phyloP scores from a whole-genome alignment of 2,797 vertebrate genomes.

The Parambassis ranga region DNA sequence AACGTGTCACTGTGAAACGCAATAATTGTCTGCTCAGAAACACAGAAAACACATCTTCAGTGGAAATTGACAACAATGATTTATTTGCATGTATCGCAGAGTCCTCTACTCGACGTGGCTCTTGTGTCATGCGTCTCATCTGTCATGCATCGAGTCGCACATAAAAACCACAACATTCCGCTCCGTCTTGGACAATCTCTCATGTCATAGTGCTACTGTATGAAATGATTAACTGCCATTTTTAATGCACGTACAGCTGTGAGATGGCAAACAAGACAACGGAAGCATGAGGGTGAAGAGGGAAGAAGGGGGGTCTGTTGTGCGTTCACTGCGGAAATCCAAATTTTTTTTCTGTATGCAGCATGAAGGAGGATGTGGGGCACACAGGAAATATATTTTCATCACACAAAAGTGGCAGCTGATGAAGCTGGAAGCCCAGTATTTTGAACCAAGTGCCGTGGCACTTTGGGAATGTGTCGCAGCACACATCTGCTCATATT shows the following conservation, averaged over 20 bases:
- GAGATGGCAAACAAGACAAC: constrained; percentile 23
- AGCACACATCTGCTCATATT: too few species aligned
- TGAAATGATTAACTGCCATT: constrained; percentile 57
- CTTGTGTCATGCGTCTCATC: constrained; percentile 35
- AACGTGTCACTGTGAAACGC: constrained; percentile 44
- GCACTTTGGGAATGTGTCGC: too few species aligned
- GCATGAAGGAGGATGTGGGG: background rate
- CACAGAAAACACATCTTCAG: constrained; percentile 22
- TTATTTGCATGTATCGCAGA: constrained; percentile 53
- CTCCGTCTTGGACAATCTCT: constrained; percentile 39
- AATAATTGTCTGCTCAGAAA: constrained; percentile 56
- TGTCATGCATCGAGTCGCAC: constrained; percentile 28
- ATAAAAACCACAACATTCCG: constrained; percentile 7
- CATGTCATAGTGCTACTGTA: background rate
- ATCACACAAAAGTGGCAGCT: too few species aligned
- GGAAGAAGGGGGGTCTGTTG: background rate
- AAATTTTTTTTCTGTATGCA: background rate
- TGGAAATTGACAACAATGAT: constrained; percentile 55
- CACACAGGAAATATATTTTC: background rate
- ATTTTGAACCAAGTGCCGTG: too few species aligned
- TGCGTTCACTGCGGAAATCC: background rate
- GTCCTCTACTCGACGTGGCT: constrained; percentile 29
- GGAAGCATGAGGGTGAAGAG: background rate
- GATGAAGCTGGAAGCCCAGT: too few species aligned
- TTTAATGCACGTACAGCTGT: constrained; percentile 19